Conservation (phyloP, 2,888 invertebrate genomes). For the Lasioglossum morio region DNA sequence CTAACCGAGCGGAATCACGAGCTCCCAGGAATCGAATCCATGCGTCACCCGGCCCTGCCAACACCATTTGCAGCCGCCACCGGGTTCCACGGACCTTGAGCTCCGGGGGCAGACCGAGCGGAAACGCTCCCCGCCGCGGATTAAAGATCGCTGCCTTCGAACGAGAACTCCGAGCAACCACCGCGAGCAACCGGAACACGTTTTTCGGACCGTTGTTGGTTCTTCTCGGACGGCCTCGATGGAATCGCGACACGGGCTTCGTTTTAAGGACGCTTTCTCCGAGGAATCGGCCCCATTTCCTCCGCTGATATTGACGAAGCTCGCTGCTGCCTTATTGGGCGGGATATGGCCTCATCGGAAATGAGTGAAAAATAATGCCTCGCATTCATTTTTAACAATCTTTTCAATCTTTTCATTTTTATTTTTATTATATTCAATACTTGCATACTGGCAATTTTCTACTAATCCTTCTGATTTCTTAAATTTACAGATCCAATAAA, state of each 20-base stretch:
- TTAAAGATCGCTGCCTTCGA: constrained; percentile 58
- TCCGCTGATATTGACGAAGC: background rate
- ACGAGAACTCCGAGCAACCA: too few species aligned
- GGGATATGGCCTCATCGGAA: background rate
- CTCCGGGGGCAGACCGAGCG: constrained; percentile 67
- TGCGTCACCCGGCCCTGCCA: constrained; percentile 84
- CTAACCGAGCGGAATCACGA: constrained; percentile 85
- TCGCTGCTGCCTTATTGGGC: background rate
- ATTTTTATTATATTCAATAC: too few species aligned
- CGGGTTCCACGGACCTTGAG: constrained; percentile 77
- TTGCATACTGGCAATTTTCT: too few species aligned
- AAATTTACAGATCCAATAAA: too few species aligned
- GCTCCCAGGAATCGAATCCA: constrained; percentile 85
- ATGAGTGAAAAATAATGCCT: background rate
- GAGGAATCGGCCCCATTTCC: background rate
- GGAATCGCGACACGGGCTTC: constrained; percentile 9
- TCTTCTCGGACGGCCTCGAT: background rate
- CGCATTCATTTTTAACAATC: background rate
- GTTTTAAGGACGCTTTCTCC: constrained; percentile 10
- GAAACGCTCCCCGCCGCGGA: constrained; percentile 63
- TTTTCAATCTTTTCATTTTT: too few species aligned
- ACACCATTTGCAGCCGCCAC: constrained; percentile 82
- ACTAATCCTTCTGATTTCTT: too few species aligned
- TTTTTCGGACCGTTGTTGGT: background rate
- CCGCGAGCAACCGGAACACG: background rate